Evolutionary conservation across 2,888 invertebrate species (phyloP).

Genomic region (Thumatha senex): DNA sequence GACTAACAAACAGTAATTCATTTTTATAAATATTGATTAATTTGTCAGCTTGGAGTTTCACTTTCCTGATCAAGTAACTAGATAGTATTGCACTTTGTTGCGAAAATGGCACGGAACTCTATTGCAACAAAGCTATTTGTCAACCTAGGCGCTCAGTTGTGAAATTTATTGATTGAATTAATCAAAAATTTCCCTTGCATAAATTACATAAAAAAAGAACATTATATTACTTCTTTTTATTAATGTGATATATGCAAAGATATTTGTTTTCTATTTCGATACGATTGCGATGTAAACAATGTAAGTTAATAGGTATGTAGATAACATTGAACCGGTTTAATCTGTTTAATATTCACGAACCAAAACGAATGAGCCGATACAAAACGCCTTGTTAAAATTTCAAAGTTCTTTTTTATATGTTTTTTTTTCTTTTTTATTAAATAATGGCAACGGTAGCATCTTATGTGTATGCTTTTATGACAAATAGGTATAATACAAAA

Average conservation of each 20-base stretch:
- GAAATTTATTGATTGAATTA: constrained; percentile 23
- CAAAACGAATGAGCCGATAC: too few species aligned
- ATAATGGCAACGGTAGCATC: too few species aligned
- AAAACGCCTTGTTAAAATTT: too few species aligned
- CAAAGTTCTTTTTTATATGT: too few species aligned
- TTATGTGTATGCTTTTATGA: too few species aligned
- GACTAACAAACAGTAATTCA: too few species aligned
- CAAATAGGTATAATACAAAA: too few species aligned
- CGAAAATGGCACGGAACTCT: constrained; percentile 27
- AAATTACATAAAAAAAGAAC: constrained; percentile 10
- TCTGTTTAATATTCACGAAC: not conserved
- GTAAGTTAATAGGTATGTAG: not conserved
- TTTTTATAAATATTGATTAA: too few species aligned
- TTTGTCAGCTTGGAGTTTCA: constrained; percentile 5
- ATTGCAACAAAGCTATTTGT: constrained; percentile 29
- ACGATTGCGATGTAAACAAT: not conserved
- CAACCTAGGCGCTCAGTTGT: constrained; percentile 11
- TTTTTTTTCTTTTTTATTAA: too few species aligned
- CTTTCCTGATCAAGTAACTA: not conserved
- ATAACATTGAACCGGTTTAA: not conserved
- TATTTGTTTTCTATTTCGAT: not conserved
- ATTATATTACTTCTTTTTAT: constrained; percentile 15
- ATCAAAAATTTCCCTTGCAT: constrained; percentile 20
- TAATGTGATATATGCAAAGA: not conserved
- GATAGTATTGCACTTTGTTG: constrained; percentile 22